A percentile compares a stretch with the other conserved stretches of the same genome.
Evolutionary conservation across 23 tunicate species (phyloP).

Genomic region (Pegea sp.): DNA sequence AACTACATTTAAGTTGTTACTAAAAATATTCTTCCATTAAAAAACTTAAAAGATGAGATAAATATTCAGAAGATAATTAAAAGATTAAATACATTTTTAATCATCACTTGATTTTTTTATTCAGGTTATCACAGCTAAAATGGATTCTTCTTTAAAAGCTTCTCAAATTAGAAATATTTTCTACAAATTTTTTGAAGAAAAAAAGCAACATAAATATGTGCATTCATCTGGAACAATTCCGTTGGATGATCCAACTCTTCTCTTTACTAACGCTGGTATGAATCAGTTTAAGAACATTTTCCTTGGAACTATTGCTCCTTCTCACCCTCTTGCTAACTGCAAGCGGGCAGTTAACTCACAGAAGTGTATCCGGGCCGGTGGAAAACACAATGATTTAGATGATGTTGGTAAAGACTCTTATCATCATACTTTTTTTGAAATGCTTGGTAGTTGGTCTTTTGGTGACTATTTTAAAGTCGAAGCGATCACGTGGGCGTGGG

Average conservation of each 20-base stretch:
- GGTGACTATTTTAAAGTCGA: conserved; percentile 71
- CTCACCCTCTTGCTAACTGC: conserved; percentile 25
- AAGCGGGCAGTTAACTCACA: conserved; percentile 54
- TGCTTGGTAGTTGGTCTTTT: conserved; percentile 82
- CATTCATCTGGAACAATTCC: conserved; percentile 72
- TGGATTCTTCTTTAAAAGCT: conserved; percentile 63
- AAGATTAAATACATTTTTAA: too few species aligned
- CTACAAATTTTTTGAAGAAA: conserved; percentile 36
- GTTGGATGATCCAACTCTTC: conserved; percentile 62
- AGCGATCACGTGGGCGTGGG: conserved; percentile 70
- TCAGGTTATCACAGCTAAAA: too few species aligned
- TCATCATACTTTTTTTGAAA: conserved; percentile 80
- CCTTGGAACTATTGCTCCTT: conserved; percentile 54
- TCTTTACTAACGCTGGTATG: conserved; percentile 80
- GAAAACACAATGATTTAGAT: conserved; percentile 93
- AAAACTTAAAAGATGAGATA: too few species aligned
- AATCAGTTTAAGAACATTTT: conserved; percentile 67
- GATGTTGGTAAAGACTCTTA: conserved; percentile 81
- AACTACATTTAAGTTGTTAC: too few species aligned
- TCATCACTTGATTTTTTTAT: too few species aligned
- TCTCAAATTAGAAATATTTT: conserved; percentile 42
- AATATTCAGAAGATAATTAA: too few species aligned
- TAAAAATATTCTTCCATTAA: too few species aligned
- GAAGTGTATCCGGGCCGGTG: conserved; percentile 82
- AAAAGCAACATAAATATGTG: conserved; percentile 35